Evolutionary conservation across 1,140 invertebrate species (phyloP), one percentile per base, ranked within the genome.

Genomic region (Nylanderia fulva): DNA sequence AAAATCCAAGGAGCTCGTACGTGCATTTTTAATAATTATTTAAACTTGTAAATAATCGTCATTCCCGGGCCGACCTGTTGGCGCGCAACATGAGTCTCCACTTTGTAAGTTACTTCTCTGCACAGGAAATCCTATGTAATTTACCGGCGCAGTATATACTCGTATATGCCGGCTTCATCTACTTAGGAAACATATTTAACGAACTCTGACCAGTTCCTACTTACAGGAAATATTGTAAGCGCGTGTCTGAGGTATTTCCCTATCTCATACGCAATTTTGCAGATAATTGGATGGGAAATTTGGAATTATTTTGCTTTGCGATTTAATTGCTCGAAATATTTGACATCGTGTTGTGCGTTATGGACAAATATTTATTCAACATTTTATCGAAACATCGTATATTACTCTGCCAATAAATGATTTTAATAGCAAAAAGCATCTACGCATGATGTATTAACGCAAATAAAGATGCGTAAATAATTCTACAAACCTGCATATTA

Each of bases 71-170:
- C 36, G 21, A 18, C 18, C 27, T 42, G 24, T 11, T 48, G 15
- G 74, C 58, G 13, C 27, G n/a, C 74, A 21, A 77, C 74, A 77
- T 7, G 74, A 64, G 58, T 77, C 74, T 29, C n/a, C 58, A 77
- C 74, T 77, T 77, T 77, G 74, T 64, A 77, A 42, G 39, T 48
- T 77, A 39, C 29, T 56, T 64, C 39, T 48, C 39, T 48, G 27
- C 27, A 39, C 74, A 48, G 39, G 74, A 77, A 77, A 60, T 77
- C 39, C 9, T 4, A 6, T 48, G 58, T 64, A 77, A 77, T 64
- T 77, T 60, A 58, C 56, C 15, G 29, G 58, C 58, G 36, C 74
- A n/a, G 11, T 39, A 64, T 52, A 39, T 39, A 45, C 39, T 27
- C 29, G 11, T 39, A 64, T 52, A 39, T 39, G 29, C 39, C 39